These are phyloP conservation scores for Drosophila nasuta DNA, from an alignment of 1,140 invertebrate genomes.

Conservation along the genomic window DNA sequence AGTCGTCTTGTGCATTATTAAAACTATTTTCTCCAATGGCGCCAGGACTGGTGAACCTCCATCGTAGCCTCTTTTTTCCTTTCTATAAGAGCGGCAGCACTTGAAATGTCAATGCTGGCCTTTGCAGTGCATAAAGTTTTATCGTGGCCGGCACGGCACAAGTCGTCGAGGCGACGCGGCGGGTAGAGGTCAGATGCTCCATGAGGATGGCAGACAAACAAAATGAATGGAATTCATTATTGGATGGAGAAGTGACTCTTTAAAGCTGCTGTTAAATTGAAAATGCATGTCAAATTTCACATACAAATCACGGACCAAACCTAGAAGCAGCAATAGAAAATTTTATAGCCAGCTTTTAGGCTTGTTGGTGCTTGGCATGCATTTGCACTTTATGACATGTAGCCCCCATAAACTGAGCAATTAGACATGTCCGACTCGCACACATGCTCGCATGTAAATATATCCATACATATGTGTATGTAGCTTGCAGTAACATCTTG, in stretches of 20 bases:
- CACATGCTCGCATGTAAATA: conserved; percentile 1
- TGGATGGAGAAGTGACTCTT: conserved; percentile 44
- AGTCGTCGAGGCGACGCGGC: conserved; percentile 3
- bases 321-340: conserved; percentile 29
- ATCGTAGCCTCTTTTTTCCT: conserved; percentile 29
- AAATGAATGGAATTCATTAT: conserved; percentile 84
- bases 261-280: conserved; percentile 75
- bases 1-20: conserved; percentile 83
- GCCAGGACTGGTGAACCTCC: conserved; percentile 38
- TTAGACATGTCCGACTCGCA: conserved; percentile 66
- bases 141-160: conserved; percentile 48
- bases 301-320: conserved; percentile 66
- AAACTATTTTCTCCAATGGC: conserved; percentile 75
- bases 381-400: conserved; percentile 76
- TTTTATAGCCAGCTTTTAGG: conserved; percentile 55
- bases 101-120: conserved; percentile 81
- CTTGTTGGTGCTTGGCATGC: conserved; percentile 21
- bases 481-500: conserved; percentile 54
- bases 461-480: not conserved
- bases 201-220: conserved; percentile 51
- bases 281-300: conserved; percentile 79
- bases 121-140: conserved; percentile 77
- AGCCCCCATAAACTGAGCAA: conserved; percentile 72
- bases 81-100: conserved; percentile 35
- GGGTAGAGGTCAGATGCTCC: conserved; percentile 33